Evolutionary conservation across 2,797 vertebrate genomes (phyloP).

Genomic region (Coregonus ussuriensis): DNA sequence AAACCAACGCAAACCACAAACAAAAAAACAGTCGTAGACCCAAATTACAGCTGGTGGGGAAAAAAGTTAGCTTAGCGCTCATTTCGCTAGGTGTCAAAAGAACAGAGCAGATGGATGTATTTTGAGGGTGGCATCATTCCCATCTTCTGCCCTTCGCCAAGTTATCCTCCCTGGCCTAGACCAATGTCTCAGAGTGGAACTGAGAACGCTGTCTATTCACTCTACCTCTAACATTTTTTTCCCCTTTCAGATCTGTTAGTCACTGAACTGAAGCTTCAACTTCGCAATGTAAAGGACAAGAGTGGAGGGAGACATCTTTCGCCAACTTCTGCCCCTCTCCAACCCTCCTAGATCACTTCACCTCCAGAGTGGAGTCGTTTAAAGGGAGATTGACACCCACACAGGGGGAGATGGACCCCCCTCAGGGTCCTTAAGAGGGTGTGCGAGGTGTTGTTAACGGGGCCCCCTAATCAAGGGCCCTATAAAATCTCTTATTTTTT

Average conservation of each 20-base stretch:
- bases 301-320: constrained; percentile 20
- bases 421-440: constrained; percentile 30
- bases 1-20: constrained; percentile 49
- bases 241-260: background rate
- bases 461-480: constrained; percentile 37
- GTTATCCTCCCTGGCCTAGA: background rate
- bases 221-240: background rate
- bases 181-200: background rate
- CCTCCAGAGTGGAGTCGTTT: constrained; percentile 35
- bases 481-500: no score
- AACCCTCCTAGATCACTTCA: background rate
- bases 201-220: background rate
- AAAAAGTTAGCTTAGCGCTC: constrained; percentile 31
- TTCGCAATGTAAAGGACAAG: background rate
- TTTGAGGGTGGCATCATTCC: background rate
- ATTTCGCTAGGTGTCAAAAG: constrained; percentile 50
- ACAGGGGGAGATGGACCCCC: constrained; percentile 25
- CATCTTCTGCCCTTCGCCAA: background rate
- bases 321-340: constrained; percentile 21
- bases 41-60: constrained; percentile 40
- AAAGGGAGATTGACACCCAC: constrained; percentile 47
- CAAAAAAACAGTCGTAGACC: constrained; percentile 47
- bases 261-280: background rate
- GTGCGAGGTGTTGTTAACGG: constrained; percentile 61
- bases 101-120: constrained; percentile 31